Evolutionary conservation across 2,113 vertebrate species (phyloP).

Genomic region (Jaculus jaculus): DNA sequence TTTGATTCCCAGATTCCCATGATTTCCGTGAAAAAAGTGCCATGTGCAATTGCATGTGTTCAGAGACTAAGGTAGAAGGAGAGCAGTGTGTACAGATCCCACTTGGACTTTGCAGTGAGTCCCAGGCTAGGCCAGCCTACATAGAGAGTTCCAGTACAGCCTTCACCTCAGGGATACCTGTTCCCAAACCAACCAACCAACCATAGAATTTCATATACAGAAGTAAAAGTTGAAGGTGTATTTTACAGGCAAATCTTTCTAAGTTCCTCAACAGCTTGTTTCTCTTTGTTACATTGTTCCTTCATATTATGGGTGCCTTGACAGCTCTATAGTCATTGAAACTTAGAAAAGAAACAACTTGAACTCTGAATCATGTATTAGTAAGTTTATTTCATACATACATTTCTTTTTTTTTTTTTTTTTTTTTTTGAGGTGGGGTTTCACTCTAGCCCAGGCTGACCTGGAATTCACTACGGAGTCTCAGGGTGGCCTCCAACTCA

Average conservation of each 20-base stretch:
- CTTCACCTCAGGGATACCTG: no score
- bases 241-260: neutral
- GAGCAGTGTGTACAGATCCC: no score
- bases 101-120: neutral
- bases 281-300: neutral
- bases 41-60: no score
- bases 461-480: no score
- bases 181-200: neutral
- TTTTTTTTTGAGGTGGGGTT: no score
- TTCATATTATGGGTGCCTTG: neutral
- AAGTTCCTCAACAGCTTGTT: neutral
- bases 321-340: neutral
- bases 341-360: no score
- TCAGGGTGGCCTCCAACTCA: no score
- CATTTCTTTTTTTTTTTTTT: no score
- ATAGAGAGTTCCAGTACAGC: no score
- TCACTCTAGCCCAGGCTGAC: no score
- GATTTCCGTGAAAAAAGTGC: no score
- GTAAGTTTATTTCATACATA: neutral
- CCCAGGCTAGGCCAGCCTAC: neutral
- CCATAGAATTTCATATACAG: neutral
- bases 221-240: conserved; percentile 30
- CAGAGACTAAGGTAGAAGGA: neutral
- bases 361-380: neutral
- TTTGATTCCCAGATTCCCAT: no score